These are phyloP conservation scores for Psococerastis gibbosa DNA, from an alignment of 2,888 invertebrate species.

Conservation along the genomic window DNA sequence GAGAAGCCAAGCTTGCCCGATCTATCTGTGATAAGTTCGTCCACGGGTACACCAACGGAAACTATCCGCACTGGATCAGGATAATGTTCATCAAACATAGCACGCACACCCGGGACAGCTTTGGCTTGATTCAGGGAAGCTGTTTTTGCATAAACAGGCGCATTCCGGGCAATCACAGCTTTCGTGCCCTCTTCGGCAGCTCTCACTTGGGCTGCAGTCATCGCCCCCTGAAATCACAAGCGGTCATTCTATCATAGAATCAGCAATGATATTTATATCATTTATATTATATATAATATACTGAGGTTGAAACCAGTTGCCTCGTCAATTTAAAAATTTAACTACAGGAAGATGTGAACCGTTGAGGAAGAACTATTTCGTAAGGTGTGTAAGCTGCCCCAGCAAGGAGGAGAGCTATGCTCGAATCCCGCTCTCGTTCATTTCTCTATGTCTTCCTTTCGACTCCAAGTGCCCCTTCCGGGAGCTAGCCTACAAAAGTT, in stretches of 20 bases:
- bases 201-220: slow-evolving; percentile 75
- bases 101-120: slow-evolving; percentile 77
- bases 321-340: too few species aligned
- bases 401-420: too few species aligned
- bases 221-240: slow-evolving; percentile 37
- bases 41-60: slow-evolving; percentile 83
- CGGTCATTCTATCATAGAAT: too few species aligned
- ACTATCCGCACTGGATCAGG: slow-evolving; percentile 92
- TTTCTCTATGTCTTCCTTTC: too few species aligned
- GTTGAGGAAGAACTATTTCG: too few species aligned
- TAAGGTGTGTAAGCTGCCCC: too few species aligned
- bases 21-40: slow-evolving; percentile 72
- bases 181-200: slow-evolving; percentile 65
- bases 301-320: too few species aligned
- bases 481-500: too few species aligned
- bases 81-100: slow-evolving; percentile 97
- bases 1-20: slow-evolving; percentile 53
- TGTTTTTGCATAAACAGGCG: slow-evolving; percentile 73
- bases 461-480: too few species aligned
- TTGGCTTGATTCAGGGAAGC: slow-evolving; percentile 69
- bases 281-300: too few species aligned
- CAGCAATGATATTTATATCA: not conserved
- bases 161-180: slow-evolving; percentile 53
- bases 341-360: too few species aligned
- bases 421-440: too few species aligned